Evolutionary conservation across 2,113 vertebrate genomes (phyloP), one percentile per base, ranked within the genome.

Genomic region (Malurus alboscapulatus): DNA sequence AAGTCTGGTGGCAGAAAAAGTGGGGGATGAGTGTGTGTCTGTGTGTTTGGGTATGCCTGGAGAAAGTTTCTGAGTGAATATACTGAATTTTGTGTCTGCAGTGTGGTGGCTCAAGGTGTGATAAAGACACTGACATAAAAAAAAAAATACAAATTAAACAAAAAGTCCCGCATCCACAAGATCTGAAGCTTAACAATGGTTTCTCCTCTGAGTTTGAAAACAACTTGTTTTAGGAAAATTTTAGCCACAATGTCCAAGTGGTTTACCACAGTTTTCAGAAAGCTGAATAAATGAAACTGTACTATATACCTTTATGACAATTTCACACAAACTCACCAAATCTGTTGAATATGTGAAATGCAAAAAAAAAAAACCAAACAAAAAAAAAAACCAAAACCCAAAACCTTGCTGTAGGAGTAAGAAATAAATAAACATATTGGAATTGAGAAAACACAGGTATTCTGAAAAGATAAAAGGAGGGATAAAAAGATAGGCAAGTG

Each of bases 31-130:
- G 10, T 7, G 10, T 40, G 17, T 74, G 15, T 40, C 40, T 48
- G 1, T 16, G 50, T 54, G 12, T 66, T 57, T 40, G 19, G 19
- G 19, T 57, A 13, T 29, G 13, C 20, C 36, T 42, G 44, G 20
- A 42, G 8, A 6, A 57, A 29, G 8, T 21, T 76, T 36, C 25
- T 42, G 25, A 42, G 25, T 4, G 7, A 65, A 50, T 42, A 25
- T 36, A 51, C 17, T 40, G n/a, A 40, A n/a, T 71, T 78, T 47
- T n/a, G 6, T 19, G 6, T 8, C 29, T 29, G 29, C 1, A 0
- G 21, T 47, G 14, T 29, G 5, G 22, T 47, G 27, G n/a, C n/a
- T n/a, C 29, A 48, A 20, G 7, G 4, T 25, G 5, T 40, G n/a
- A n/a, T 13, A 48, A 62, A 29, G 40, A 54, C 48, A 54, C 10